phyloP scores from a whole-genome alignment of 2,888 invertebrate species.

The Notocelia uddmanniana region DNA sequence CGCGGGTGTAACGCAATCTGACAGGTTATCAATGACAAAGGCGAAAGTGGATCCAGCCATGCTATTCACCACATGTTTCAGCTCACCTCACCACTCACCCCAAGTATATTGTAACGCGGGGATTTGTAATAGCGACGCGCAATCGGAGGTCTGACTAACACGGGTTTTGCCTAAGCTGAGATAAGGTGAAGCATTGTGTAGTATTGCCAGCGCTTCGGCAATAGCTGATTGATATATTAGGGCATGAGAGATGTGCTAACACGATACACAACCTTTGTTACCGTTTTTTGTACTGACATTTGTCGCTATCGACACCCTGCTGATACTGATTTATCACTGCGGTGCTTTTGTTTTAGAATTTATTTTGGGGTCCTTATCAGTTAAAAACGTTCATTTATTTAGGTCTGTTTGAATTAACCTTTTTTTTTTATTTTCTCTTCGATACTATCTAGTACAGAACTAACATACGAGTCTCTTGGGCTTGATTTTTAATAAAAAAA shows the following conservation, averaged over 20 bases:
- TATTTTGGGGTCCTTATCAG: too few relatives aligned
- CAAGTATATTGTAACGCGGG: neutral
- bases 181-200: neutral
- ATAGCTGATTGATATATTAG: slow-evolving; percentile 49
- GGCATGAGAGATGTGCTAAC: slow-evolving; percentile 42
- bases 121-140: neutral
- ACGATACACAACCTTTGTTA: slow-evolving; percentile 39
- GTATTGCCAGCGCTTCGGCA: neutral
- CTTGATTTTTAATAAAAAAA: too few relatives aligned
- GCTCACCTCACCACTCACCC: neutral
- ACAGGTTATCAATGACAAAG: slow-evolving; percentile 57
- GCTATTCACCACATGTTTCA: neutral
- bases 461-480: too few relatives aligned
- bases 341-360: slow-evolving; percentile 27
- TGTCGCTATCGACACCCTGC: slow-evolving; percentile 9
- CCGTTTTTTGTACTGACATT: slow-evolving; percentile 32
- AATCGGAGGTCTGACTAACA: neutral
- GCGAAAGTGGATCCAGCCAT: slow-evolving; percentile 54
- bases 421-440: too few relatives aligned
- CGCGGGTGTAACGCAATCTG: slow-evolving; percentile 52
- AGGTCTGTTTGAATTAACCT: too few relatives aligned
- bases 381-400: too few relatives aligned
- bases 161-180: neutral
- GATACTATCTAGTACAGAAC: too few relatives aligned
- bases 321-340: slow-evolving; percentile 41